phyloP scores from a whole-genome alignment of 2,888 invertebrate species.

The Tenthredo mesomela region DNA sequence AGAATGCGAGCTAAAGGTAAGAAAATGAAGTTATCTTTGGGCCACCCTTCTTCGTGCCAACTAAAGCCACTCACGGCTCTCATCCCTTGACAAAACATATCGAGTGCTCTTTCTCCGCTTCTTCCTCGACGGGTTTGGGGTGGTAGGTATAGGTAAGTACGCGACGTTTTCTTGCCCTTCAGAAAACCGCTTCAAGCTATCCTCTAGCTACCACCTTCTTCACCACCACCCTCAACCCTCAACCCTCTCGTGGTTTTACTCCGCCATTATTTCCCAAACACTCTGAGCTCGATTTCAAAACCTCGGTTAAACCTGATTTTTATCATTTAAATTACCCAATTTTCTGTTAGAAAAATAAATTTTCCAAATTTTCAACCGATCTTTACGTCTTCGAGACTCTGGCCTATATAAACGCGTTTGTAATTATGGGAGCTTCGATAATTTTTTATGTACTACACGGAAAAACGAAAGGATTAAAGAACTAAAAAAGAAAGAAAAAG shows the following conservation, averaged over 20 bases:
- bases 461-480: background rate
- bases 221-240: background rate
- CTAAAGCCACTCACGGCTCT: constrained; percentile 18
- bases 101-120: constrained; percentile 26
- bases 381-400: too few relatives aligned
- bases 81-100: constrained; percentile 38
- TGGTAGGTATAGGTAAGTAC: background rate
- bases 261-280: background rate
- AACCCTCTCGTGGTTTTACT: background rate
- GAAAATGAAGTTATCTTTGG: constrained; percentile 31
- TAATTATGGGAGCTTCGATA: background rate
- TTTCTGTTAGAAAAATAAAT: background rate
- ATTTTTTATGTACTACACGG: background rate
- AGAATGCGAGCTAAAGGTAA: background rate
- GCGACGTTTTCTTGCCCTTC: constrained; percentile 24
- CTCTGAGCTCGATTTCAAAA: background rate
- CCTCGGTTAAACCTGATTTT: background rate
- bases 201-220: background rate
- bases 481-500: background rate
- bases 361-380: too few relatives aligned
- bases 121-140: background rate
- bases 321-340: background rate
- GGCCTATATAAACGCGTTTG: too few relatives aligned
- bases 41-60: constrained; percentile 5
- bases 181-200: constrained; percentile 10